A percentile compares a stretch with the other conserved stretches of the same genome.
phyloP scores from a whole-genome alignment of 2,797 vertebrate genomes.

The Taenioides sp. region DNA sequence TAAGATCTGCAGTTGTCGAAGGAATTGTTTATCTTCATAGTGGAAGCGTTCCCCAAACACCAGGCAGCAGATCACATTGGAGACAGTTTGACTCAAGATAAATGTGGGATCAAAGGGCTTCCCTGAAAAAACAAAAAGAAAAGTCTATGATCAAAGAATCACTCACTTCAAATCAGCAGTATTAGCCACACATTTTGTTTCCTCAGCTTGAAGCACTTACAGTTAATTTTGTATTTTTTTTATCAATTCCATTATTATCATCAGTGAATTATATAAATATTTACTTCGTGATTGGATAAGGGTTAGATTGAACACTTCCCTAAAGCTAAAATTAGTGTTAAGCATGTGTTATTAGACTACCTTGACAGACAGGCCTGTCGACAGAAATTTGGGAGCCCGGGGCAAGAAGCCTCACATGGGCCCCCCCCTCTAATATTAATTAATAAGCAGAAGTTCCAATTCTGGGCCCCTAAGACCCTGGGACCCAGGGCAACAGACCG shows the following conservation, averaged over 20 bases:
- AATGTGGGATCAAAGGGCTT: conserved; percentile 56
- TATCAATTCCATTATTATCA: neutral
- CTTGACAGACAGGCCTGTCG: too few relatives aligned
- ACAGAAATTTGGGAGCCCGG: too few relatives aligned
- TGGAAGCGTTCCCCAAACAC: conserved; percentile 75
- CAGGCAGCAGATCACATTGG: conserved; percentile 78
- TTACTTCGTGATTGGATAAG: conserved; percentile 27
- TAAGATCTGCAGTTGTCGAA: conserved; percentile 56
- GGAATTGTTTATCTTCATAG: conserved; percentile 70
- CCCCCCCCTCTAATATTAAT: too few relatives aligned
- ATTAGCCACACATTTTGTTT: neutral
- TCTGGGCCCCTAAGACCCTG: too few relatives aligned
- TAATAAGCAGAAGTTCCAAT: too few relatives aligned
- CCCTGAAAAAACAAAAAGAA: conserved; percentile 28
- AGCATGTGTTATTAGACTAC: too few relatives aligned
- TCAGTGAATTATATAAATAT: neutral
- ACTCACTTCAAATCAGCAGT: neutral
- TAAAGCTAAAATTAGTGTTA: too few relatives aligned
- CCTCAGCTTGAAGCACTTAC: too few relatives aligned
- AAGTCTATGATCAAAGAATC: neutral
- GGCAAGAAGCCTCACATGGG: too few relatives aligned
- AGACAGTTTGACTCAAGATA: conserved; percentile 61
- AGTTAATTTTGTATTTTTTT: neutral
- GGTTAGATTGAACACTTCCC: conserved; percentile 20
- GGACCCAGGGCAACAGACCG: too few relatives aligned